Base-by-base conservation (phyloP, 2,797 vertebrate genomes). In the Crax fasciolata region DNA sequence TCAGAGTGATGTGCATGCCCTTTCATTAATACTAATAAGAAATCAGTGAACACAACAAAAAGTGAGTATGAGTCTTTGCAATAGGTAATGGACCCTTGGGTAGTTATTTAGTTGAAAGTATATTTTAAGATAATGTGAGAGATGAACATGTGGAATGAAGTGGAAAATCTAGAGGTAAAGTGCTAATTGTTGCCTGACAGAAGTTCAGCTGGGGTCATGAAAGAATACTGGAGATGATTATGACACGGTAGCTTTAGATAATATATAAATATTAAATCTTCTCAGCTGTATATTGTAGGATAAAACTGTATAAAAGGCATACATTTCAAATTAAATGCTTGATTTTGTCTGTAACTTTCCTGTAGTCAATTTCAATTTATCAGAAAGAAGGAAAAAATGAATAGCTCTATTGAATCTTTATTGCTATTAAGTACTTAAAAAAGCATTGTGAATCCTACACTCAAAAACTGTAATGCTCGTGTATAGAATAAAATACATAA, bases 281-380 rank as follows among this genome's bases (percentile, higher is more conserved):
- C 18, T 76, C n/a, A 66, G 3, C 7, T 63, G 20, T 0, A 0
- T 43, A n/a, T 46, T 41, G 11, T 19, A 66, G 28, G 10, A 67
- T 38, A 35, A 35, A 35, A 35, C 35, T 35, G 19, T 78, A 75
- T 81, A 57, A 8, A 75, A 58, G 89, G 3, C 10, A 49, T 13
- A 8, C 15, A 75, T 72, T 89, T 82, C 11, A 73, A 82, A 65
- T 75, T 46, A 74, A 21, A 43, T 54, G 2, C 44, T 86, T 84
- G 23, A 25, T 66, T 87, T 76, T 67, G 38, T 58, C 65, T 63
- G 4, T 19, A 59, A 11, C n/a, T 85, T 78, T 14, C 8, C 10
- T 38, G 3, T 43, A 44, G 54, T 70, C n/a, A 73, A 49, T 73
- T 10, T 82, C 65, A 80, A 86, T 44, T 80, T 67, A 58, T 14